These are phyloP conservation scores for Coracias cyanogaster DNA, from an alignment of 2,797 vertebrate species.

Conservation along the genomic window DNA sequence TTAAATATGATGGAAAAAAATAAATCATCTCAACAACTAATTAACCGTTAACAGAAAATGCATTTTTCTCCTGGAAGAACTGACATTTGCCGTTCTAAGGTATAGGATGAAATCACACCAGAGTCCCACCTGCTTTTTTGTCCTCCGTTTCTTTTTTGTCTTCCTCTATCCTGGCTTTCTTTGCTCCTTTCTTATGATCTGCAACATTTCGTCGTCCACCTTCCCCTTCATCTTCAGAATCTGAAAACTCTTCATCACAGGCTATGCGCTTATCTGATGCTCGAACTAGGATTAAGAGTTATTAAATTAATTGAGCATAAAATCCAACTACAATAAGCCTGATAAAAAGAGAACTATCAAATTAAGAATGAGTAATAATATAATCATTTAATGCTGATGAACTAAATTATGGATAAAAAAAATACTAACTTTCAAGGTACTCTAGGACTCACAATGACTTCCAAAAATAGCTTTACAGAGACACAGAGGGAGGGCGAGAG, in stretches of 20 bases:
- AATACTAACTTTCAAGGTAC: not conserved
- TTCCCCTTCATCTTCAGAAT: constrained; percentile 94
- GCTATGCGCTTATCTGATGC: constrained; percentile 93
- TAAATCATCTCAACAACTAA: not conserved
- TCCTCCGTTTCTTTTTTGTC: constrained; percentile 90
- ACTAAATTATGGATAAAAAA: not conserved
- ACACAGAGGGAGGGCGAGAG: not conserved
- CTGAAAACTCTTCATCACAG: constrained; percentile 93
- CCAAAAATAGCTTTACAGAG: not conserved
- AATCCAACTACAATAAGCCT: not conserved
- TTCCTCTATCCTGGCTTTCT: constrained; percentile 89
- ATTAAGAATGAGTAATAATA: not conserved
- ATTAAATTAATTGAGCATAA: not conserved
- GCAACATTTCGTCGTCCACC: constrained; percentile 89
- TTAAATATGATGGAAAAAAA: not conserved
- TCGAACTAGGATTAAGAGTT: constrained; percentile 81
- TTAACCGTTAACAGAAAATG: not conserved
- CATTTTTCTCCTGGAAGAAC: not conserved
- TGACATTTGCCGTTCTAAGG: not conserved
- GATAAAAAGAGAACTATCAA: not conserved
- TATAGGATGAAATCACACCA: not conserved
- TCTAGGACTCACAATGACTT: not conserved
- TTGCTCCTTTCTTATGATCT: constrained; percentile 90
- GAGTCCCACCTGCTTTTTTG: constrained; percentile 86
- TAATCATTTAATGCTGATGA: not conserved